Evolutionary conservation across 1,140 invertebrate genomes (phyloP).

Genomic region (Oscheius sp.): DNA sequence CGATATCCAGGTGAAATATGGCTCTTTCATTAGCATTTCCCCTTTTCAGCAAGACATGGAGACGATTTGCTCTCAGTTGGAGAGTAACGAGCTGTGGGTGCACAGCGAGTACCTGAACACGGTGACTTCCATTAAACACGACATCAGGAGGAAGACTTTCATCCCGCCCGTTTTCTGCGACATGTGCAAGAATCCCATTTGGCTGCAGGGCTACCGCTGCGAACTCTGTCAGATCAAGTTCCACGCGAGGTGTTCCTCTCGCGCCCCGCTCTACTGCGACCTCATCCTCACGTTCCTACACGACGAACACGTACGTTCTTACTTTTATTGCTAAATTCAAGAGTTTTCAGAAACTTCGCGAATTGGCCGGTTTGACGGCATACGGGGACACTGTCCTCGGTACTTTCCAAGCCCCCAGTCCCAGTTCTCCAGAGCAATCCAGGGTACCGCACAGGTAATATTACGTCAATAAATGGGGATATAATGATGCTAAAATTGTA

Average conservation of each 20-base stretch:
- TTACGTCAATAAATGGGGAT: too few relatives aligned
- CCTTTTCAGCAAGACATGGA: slow-evolving; percentile 39
- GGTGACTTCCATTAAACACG: slow-evolving; percentile 38
- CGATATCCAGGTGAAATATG: slow-evolving; percentile 16
- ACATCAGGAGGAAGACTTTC: slow-evolving; percentile 35
- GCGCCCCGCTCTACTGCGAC: slow-evolving; percentile 41
- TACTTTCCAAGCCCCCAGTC: background rate
- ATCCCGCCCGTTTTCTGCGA: slow-evolving; percentile 36
- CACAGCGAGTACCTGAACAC: slow-evolving; percentile 40
- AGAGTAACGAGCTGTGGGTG: slow-evolving; percentile 40
- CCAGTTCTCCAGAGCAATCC: background rate
- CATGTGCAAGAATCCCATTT: slow-evolving; percentile 42
- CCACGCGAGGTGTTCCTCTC: slow-evolving; percentile 39
- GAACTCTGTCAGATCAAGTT: slow-evolving; percentile 47
- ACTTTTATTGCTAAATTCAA: background rate
- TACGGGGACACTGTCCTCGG: background rate
- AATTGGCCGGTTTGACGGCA: slow-evolving; percentile 6
- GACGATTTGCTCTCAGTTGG: slow-evolving; percentile 16
- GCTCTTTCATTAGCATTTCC: background rate
- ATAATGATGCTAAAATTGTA: too few relatives aligned
- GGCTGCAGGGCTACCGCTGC: slow-evolving; percentile 42
- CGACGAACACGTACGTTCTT: slow-evolving; percentile 19
- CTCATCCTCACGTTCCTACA: slow-evolving; percentile 26
- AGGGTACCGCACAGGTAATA: background rate
- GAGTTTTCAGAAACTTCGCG: slow-evolving; percentile 5